A percentile compares a stretch with the other conserved stretches of the same genome.
Conservation (phyloP, 2,113 vertebrate species). For the Macrotis lagotis region DNA sequence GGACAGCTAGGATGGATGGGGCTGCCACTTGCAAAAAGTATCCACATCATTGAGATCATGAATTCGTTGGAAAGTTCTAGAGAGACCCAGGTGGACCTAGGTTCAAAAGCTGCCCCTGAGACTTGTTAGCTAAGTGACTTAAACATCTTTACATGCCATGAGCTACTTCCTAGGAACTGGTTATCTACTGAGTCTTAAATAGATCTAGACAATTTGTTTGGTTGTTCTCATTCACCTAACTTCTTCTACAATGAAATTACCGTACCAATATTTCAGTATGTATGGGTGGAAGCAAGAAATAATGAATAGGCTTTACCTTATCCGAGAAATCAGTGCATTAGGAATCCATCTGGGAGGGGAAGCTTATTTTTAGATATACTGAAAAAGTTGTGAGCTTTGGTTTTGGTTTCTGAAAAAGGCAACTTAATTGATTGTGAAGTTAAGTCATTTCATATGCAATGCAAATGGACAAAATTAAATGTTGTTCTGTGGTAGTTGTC, state of each 20-base stretch:
- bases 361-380: constrained; percentile 28
- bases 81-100: neutral
- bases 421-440: neutral
- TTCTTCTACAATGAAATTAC: neutral
- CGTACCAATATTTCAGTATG: neutral
- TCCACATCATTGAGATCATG: neutral
- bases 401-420: neutral
- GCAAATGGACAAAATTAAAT: constrained; percentile 39
- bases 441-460: constrained; percentile 6
- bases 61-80: neutral
- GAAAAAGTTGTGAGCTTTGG: neutral
- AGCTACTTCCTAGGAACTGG: neutral
- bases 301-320: neutral
- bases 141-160: neutral
- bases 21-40: neutral
- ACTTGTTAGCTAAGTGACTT: neutral
- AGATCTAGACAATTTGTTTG: neutral
- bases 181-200: neutral
- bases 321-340: neutral
- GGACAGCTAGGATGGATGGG: neutral
- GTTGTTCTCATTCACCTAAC: neutral
- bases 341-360: constrained; percentile 21
- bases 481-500: neutral
- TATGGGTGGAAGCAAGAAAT: neutral
- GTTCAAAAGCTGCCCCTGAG: neutral